Evolutionary conservation across 2,888 invertebrate genomes (phyloP), one percentile per base, ranked within the genome.

Genomic region (Chouioia cunea): DNA sequence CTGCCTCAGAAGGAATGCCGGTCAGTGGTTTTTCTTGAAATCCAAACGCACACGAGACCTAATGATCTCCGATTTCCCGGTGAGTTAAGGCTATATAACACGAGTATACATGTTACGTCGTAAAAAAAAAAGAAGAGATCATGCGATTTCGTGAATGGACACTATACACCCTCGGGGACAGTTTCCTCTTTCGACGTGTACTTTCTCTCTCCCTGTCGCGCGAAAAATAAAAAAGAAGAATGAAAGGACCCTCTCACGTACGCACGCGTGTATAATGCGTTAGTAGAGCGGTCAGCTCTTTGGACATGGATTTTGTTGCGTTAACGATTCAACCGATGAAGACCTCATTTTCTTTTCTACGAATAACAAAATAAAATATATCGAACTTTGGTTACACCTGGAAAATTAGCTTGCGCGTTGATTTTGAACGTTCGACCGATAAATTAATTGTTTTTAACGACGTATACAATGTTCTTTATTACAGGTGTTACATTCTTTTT

Each of bases 51-150:
- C 23, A 22, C 53, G 44, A 27, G 36, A 27, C 67, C 50, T 68
- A 68, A 68, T 68, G 68, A 68, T 68, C 62, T 44, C 62, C 68
- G 68, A 68, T 68, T 68, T 68, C 68, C 68, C 62, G 62, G 68
- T 62, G 62, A 68, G 68, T 68, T 62, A 62, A 60, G 50, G 60
- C 14, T 54, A 4, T 12, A 4, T 54, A 12, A 12, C 46, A 12
- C n/a, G 12, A 15, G 48, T 12, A 1, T n/a, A 18, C 18, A 4
- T 18, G 48, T n/a, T n/a, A 6, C n/a, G 16, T 53, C 62, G 62
- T 68, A 68, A 68, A 68, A 68, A 27, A 27, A 27, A 27, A 27
- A 27, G n/a, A n/a, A n/a, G n/a, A 68, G 68, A 68, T 68, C 50
- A 62, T 50, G 57, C 68, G 68, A 62, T 54, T 67, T 67, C 54